phyloP scores from a whole-genome alignment of 2,888 invertebrate genomes.

The Sinopyrophorus schimmeli region DNA sequence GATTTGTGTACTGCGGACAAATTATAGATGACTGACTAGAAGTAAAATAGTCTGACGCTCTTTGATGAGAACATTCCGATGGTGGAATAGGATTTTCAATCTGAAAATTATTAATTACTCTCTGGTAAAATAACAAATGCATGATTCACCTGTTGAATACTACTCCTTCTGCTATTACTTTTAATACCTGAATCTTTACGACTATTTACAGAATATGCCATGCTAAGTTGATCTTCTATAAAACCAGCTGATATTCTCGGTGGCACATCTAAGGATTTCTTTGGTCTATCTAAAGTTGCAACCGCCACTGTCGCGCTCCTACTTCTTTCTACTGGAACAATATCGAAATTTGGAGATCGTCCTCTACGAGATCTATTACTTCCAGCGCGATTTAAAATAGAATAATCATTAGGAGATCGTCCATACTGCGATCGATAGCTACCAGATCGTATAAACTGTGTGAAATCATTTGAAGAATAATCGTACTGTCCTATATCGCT shows the following conservation, averaged over 20 bases:
- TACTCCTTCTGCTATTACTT: conserved; percentile 82
- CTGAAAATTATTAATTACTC: conserved; percentile 39
- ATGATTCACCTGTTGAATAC: conserved; percentile 75
- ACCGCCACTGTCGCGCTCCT: conserved; percentile 51
- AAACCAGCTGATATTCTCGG: conserved; percentile 46
- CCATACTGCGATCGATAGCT: conserved; percentile 73
- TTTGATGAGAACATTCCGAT: conserved; percentile 74
- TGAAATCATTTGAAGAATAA: conserved; percentile 49
- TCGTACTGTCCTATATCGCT: conserved; percentile 64
- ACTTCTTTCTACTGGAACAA: conserved; percentile 38
- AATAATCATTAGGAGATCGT: conserved; percentile 58
- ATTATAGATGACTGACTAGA: conserved; percentile 75
- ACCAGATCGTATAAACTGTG: conserved; percentile 70
- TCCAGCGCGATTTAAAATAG: conserved; percentile 52
- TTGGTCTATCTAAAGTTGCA: conserved; percentile 53
- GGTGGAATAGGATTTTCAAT: conserved; percentile 60
- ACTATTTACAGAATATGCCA: conserved; percentile 77
- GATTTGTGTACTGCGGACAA: conserved; percentile 47
- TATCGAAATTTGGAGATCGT: conserved; percentile 53
- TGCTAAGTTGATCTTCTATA: conserved; percentile 69
- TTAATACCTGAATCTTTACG: conserved; percentile 87
- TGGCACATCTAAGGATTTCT: conserved; percentile 55
- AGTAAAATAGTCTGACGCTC: conserved; percentile 88
- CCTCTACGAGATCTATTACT: conserved; percentile 57
- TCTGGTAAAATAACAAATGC: neutral